These are phyloP conservation scores for Andrena bucephala DNA, from an alignment of 2,888 invertebrate genomes.

Conservation along the genomic window DNA sequence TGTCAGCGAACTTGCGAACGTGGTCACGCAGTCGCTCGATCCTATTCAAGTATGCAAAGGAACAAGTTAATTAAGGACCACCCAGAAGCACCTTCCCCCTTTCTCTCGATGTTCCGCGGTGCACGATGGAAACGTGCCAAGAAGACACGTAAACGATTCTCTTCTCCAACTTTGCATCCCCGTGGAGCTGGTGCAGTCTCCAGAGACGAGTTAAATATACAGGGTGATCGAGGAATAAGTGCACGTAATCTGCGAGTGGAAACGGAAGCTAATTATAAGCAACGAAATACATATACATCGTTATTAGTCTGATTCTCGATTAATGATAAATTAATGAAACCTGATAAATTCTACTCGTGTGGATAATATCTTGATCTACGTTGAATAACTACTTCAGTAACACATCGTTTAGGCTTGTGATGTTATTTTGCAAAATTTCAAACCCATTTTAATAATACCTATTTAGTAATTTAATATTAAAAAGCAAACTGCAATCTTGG, in stretches of 20 bases:
- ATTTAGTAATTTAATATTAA: too few relatives aligned
- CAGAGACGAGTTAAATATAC: not conserved
- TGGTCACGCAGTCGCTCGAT: slow-evolving; percentile 31
- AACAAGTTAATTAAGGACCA: slow-evolving; percentile 72
- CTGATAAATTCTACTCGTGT: too few relatives aligned
- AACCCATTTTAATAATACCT: too few relatives aligned
- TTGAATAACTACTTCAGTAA: too few relatives aligned
- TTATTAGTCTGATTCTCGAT: too few relatives aligned
- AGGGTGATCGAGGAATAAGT: not conserved
- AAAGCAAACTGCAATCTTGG: too few relatives aligned
- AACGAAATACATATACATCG: too few relatives aligned
- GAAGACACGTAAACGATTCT: slow-evolving; percentile 51
- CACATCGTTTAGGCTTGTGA: too few relatives aligned
- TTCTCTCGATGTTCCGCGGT: slow-evolving; percentile 19
- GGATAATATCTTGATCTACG: too few relatives aligned
- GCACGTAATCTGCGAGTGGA: not conserved
- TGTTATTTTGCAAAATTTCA: too few relatives aligned
- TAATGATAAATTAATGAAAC: too few relatives aligned
- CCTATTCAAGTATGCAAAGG: slow-evolving; percentile 52
- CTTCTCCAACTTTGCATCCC: not conserved
- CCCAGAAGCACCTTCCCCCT: slow-evolving; percentile 51
- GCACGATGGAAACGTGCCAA: slow-evolving; percentile 69
- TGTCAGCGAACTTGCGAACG: slow-evolving; percentile 28
- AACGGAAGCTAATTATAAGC: not conserved
- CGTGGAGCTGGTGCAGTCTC: not conserved